Conservation (phyloP, 2,888 invertebrate species). For the Trichacis sp. region DNA sequence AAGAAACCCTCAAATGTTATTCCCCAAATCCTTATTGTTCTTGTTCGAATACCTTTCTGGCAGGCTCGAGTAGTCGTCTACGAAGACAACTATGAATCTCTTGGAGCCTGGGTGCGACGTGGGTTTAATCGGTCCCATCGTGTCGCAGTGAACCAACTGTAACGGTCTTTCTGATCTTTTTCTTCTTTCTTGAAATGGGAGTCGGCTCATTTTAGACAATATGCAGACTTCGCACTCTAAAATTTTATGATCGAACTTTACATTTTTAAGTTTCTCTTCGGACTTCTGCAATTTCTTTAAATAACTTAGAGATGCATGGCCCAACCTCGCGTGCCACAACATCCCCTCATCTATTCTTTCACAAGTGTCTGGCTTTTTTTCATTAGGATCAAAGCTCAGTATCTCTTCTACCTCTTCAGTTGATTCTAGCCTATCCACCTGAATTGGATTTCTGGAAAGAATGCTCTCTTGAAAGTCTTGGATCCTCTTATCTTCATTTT, state of each 20-base stretch:
- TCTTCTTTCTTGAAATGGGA: conserved; percentile 32
- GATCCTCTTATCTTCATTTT: no score
- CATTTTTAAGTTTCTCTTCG: conserved; percentile 30
- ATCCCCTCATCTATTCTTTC: conserved; percentile 21
- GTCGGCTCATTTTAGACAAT: conserved; percentile 42
- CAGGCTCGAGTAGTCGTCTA: conserved; percentile 41
- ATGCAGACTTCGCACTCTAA: conserved; percentile 39
- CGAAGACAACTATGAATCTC: conserved; percentile 34
- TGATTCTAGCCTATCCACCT: no score
- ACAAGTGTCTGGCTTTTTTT: no score
- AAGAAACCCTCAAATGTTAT: no score
- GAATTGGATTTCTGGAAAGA: no score
- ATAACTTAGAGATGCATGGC: conserved; percentile 42
- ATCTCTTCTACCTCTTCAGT: no score
- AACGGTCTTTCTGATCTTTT: conserved; percentile 24
- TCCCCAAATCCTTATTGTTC: conserved; percentile 13
- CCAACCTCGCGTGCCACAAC: conserved; percentile 29
- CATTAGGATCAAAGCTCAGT: no score
- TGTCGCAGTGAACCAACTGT: conserved; percentile 38
- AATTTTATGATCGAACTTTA: conserved; percentile 46
- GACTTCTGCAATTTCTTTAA: conserved; percentile 43
- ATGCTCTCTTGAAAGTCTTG: no score
- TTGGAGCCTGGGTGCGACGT: conserved; percentile 26
- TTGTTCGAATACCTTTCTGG: conserved; percentile 3
- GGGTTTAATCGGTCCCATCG: conserved; percentile 43